A percentile compares a stretch with the other conserved stretches of the same genome.
Evolutionary conservation across 2,888 invertebrate species (phyloP).

Genomic region (Drosophila koepferae): DNA sequence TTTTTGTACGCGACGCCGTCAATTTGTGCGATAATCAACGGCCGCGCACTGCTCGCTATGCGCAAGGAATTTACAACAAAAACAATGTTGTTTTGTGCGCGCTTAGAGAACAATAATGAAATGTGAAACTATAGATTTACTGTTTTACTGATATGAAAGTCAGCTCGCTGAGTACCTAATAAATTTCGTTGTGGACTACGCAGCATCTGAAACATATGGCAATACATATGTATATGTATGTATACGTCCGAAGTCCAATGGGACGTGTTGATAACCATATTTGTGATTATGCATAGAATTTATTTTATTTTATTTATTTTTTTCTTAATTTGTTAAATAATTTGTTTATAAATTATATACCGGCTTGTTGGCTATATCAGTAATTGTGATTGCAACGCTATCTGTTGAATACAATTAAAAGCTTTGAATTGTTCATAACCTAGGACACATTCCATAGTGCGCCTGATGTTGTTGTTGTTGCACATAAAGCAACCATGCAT

Average conservation of each 20-base stretch:
- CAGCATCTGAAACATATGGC: conserved; percentile 64
- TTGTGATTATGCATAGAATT: conserved; percentile 51
- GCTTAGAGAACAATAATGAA: conserved; percentile 34
- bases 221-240: conserved; percentile 36
- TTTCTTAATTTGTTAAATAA: conserved; percentile 18
- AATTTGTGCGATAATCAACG: conserved; percentile 59
- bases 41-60: conserved; percentile 65
- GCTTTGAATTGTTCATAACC: conserved; percentile 48
- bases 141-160: conserved; percentile 17
- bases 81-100: conserved; percentile 55
- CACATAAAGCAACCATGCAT: conserved; percentile 56
- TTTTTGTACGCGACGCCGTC: conserved; percentile 73
- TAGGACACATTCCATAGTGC: conserved; percentile 56
- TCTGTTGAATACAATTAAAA: conserved; percentile 34
- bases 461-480: conserved; percentile 45
- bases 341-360: conserved; percentile 20
- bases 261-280: conserved; percentile 62
- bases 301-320: conserved; percentile 13
- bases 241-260: conserved; percentile 60
- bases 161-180: conserved; percentile 11
- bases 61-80: conserved; percentile 76
- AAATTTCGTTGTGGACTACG: conserved; percentile 24
- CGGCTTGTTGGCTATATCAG: conserved; percentile 38
- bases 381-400: conserved; percentile 5
- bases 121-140: conserved; percentile 30